Evolutionary conservation across 2,888 invertebrate species (phyloP).

Genomic region (Drosophila nigricruria): DNA sequence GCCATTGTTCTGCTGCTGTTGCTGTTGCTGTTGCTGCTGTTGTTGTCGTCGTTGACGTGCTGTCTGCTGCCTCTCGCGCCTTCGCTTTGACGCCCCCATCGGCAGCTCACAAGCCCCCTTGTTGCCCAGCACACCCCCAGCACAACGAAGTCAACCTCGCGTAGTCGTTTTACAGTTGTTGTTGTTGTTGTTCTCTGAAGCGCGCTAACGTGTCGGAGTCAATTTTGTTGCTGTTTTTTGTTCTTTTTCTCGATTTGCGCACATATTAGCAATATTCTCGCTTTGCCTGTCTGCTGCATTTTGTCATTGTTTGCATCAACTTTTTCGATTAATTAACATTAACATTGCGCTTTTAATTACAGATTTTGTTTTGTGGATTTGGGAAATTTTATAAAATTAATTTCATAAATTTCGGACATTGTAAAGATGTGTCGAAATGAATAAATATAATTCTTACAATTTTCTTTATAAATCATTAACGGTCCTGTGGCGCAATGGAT

Average conservation of each 20-base stretch:
- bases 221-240: slow-evolving; percentile 25
- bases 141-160: slow-evolving; percentile 6
- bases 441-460: background rate
- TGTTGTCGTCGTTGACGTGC: slow-evolving; percentile 42
- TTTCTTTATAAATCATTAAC: rapidly evolving
- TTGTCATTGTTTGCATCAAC: slow-evolving; percentile 1
- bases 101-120: slow-evolving; percentile 27
- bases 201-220: slow-evolving; percentile 75
- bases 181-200: slow-evolving; percentile 46
- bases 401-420: no score
- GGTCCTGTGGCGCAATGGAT: slow-evolving; percentile 85
- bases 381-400: no score
- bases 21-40: slow-evolving; percentile 38
- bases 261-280: slow-evolving; percentile 37
- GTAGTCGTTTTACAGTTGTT: slow-evolving; percentile 17
- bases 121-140: slow-evolving; percentile 1
- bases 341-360: no score
- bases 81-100: slow-evolving; percentile 47
- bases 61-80: slow-evolving; percentile 68
- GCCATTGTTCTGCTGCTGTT: slow-evolving; percentile 52
- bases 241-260: slow-evolving; percentile 19
- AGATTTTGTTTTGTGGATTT: no score
- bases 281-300: slow-evolving; percentile 13
- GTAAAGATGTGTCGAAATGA: background rate
- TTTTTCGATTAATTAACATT: no score